Evolutionary conservation across 2,888 invertebrate genomes (phyloP).

Genomic region (Elgonia sp.): DNA sequence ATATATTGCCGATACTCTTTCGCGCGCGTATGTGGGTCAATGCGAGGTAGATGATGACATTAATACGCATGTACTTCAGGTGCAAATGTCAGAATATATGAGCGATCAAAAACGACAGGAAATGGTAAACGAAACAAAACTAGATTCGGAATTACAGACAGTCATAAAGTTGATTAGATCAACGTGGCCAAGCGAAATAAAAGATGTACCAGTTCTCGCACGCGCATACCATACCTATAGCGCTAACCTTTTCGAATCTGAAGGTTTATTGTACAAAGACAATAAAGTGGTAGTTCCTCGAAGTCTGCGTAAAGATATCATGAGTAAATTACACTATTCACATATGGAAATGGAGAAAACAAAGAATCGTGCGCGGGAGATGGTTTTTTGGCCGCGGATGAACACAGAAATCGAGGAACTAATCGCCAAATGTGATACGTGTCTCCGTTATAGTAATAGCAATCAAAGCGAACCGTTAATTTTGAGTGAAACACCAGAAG

Average conservation of each 20-base stretch:
- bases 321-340: conserved; percentile 68
- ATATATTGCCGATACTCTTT: conserved; percentile 74
- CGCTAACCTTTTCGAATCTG: conserved; percentile 19
- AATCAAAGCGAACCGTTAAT: conserved; percentile 38
- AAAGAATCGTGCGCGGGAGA: conserved; percentile 59
- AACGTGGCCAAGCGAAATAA: conserved; percentile 63
- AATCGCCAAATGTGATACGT: conserved; percentile 54
- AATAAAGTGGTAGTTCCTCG: conserved; percentile 65
- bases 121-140: conserved; percentile 63
- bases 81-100: conserved; percentile 39
- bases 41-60: conserved; percentile 50
- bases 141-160: conserved; percentile 62
- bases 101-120: conserved; percentile 38
- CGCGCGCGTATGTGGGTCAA: conserved; percentile 62
- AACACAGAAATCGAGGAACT: neutral
- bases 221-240: conserved; percentile 52
- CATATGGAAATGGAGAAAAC: conserved; percentile 67
- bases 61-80: conserved; percentile 48
- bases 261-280: conserved; percentile 61
- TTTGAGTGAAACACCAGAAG: neutral
- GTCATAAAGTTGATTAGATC: conserved; percentile 41
- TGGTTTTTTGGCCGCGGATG: conserved; percentile 66
- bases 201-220: conserved; percentile 55
- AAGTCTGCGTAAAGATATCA: conserved; percentile 59
- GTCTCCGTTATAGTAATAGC: conserved; percentile 48